Evolutionary conservation across 2,888 invertebrate species (phyloP), one percentile per base, ranked within the genome.

Genomic region (Catocala sponsa): DNA sequence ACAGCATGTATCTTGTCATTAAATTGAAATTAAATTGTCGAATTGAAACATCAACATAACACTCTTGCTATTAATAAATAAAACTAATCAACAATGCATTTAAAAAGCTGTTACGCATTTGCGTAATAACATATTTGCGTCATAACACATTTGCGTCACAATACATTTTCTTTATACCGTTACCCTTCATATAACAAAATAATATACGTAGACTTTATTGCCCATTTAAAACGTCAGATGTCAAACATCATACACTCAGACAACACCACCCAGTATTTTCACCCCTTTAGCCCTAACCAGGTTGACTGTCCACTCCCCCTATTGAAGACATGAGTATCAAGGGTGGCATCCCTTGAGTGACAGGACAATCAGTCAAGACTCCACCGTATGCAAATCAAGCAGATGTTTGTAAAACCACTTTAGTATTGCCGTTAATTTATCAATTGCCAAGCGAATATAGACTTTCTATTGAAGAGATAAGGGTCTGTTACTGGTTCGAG

Each of bases 331-430:
- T 25, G 25, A 25, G 25, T 64, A 70, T 68, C 49, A 48, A 33
- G 72, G 65, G 63, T 65, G 57, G 56, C 70, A 63, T 63, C 64
- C 66, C 63, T 25, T 53, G 79, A 82, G 78, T 82, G 88, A 82
- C 88, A 85, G 88, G 77, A 88, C 90, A 89, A 90, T 90, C 88
- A 85, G 87, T 90, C 89, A 87, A 77, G 63, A 71, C 78, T 47
- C 65, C 66, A 50, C 52, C 53, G 55, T 81, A 90, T 90, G 90
- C 85, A 84, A 90, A 90, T 88, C 65, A 59, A 65, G 87, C 90
- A 90, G 89, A 87, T 90, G 90, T 83, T 68, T 54, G 49, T 41
- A 38, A 44, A 65, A 73, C 76, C 60, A 69, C 5, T 42, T 6
- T 48, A 25, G 58, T 32, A 10, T 32, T 53, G 53, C 15, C 53